Conservation (phyloP, 2,797 vertebrate genomes). For the Neomorphus geoffroyi region DNA sequence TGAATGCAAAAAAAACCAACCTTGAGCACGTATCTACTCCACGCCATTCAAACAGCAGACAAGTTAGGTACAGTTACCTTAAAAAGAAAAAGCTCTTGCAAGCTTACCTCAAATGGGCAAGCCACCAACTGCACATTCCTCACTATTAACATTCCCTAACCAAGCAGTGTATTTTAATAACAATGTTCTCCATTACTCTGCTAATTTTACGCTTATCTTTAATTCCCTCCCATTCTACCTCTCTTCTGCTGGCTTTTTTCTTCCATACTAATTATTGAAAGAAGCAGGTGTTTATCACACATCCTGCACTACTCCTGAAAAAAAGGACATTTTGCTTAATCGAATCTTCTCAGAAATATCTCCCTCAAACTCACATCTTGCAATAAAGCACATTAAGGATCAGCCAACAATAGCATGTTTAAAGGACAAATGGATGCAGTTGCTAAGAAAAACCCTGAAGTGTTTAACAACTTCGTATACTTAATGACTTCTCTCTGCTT, state of each 20-base stretch:
- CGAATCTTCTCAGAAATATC: neutral
- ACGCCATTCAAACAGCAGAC: neutral
- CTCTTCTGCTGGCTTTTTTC: neutral
- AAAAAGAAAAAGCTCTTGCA: neutral
- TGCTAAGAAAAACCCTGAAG: neutral
- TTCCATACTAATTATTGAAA: neutral
- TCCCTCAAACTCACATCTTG: neutral
- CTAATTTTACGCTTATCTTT: neutral
- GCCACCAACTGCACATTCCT: neutral
- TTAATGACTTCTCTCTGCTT: neutral
- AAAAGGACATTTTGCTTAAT: neutral
- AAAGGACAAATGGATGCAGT: neutral
- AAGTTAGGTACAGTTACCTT: neutral
- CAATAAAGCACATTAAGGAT: neutral
- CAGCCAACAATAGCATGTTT: neutral
- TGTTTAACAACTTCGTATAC: neutral
- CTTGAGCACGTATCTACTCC: neutral
- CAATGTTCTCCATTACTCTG: neutral
- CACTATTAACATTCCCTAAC: accelerated
- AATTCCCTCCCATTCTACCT: neutral
- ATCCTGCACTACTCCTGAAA: neutral
- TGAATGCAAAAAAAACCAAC: neutral
- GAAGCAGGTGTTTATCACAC: neutral
- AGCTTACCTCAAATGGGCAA: neutral
- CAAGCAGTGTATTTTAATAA: neutral